A percentile compares a stretch with the other conserved stretches of the same genome.
These are phyloP conservation scores for Mycetomoellerius zeteki DNA, from an alignment of 1,140 invertebrate genomes.

Conservation along the genomic window DNA sequence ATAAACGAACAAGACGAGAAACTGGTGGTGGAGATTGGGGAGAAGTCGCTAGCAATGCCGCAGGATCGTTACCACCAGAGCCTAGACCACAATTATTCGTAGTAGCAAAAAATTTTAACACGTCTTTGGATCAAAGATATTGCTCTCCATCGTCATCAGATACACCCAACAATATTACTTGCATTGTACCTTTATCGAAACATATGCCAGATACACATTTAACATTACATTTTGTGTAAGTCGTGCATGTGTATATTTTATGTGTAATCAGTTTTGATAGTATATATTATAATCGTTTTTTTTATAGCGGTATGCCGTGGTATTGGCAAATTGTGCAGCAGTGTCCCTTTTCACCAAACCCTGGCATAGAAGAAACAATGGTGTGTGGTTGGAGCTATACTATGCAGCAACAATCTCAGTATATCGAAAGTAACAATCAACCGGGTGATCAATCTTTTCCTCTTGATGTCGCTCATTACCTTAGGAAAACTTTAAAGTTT, in stretches of 20 bases:
- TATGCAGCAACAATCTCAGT: conserved; percentile 79
- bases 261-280: background rate
- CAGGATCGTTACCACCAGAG: conserved; percentile 83
- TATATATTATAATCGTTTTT: conserved; percentile 9
- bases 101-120: conserved; percentile 82
- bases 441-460: conserved; percentile 80
- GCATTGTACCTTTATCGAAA: conserved; percentile 83
- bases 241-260: background rate
- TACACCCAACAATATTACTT: conserved; percentile 83
- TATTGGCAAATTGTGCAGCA: conserved; percentile 84
- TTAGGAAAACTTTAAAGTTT: conserved; percentile 83
- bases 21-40: conserved; percentile 81
- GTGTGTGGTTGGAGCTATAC: conserved; percentile 80
- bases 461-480: conserved; percentile 83
- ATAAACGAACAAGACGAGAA: conserved; percentile 81
- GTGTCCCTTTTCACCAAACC: conserved; percentile 75
- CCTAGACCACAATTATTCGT: conserved; percentile 82
- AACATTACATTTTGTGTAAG: conserved; percentile 83
- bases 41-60: conserved; percentile 84
- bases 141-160: conserved; percentile 78
- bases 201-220: conserved; percentile 84
- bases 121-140: conserved; percentile 83
- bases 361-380: conserved; percentile 78
- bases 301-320: conserved; percentile 82
- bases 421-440: conserved; percentile 80